phyloP scores from a whole-genome alignment of 64 coral and sea anemone genomes.

The Platygyra sinensis region DNA sequence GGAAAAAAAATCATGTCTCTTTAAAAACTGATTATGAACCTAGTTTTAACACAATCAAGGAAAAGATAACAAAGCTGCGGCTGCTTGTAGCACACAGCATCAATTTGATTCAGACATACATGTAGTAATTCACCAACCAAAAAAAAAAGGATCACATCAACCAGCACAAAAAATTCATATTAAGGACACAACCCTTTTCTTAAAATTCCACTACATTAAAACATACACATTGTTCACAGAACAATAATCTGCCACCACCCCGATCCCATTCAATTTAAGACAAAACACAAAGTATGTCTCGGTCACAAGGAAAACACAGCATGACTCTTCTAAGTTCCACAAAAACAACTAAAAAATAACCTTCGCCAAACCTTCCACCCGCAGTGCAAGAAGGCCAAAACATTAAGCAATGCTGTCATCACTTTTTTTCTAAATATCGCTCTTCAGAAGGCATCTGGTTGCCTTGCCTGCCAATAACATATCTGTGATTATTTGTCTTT shows the following conservation, averaged over 20 bases:
- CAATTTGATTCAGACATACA: constrained; percentile 36
- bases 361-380: no score
- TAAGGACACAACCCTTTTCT: background rate
- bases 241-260: constrained; percentile 19
- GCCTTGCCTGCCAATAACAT: background rate
- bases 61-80: background rate
- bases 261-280: constrained; percentile 1
- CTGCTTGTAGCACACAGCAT: background rate
- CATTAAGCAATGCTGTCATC: no score
- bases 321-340: background rate
- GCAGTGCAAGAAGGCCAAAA: no score
- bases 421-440: no score
- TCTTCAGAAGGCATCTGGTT: background rate
- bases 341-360: no score
- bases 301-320: background rate
- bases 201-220: background rate
- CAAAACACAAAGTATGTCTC: constrained; percentile 18
- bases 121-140: background rate
- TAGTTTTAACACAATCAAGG: constrained; percentile 5
- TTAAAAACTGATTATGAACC: background rate
- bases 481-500: constrained; percentile 13
- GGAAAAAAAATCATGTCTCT: background rate
- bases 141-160: background rate
- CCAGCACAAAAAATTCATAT: background rate
- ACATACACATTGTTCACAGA: constrained; percentile 29